Base-by-base conservation (phyloP, 2,113 vertebrate species). In the Passer montanus region DNA sequence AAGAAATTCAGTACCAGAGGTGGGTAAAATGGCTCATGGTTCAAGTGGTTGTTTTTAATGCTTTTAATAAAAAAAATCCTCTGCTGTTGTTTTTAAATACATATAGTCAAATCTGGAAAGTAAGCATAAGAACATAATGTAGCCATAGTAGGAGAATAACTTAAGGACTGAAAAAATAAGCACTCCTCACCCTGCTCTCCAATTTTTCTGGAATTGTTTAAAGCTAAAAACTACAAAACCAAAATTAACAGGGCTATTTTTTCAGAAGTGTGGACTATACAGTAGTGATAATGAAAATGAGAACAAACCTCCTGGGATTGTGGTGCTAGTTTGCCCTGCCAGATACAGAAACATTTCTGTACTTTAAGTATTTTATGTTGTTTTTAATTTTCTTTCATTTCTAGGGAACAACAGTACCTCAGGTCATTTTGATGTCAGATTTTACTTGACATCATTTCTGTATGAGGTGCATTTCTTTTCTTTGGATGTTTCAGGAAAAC, bases 361-460 rank as follows among this genome's bases (percentile, higher is more conserved):
- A 78, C 27, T 50, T 75, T 19, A 4, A 74, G 10, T 59, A 20
- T 44, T 76, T 77, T 17, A 33, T 68, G 39, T 82, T 50, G 47
- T 15, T 59, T 46, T 91, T 47, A 62, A 73, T 52, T 84, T 92
- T 39, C 20, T 86, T 72, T 87, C 18, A 49, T 75, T 85, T 95
- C 44, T 39, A 68, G 41, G 46, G 15, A 91, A 67, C 44, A 58
- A 43, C 26, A 64, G 15, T 59, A 53, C 27, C 33, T 72, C 24
- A 49, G 49, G 58, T 79, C 3, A 76, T 63, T 87, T 90, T 64
- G 64, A 43, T 74, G 35, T 77, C 55, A 87, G 31, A 86, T 23
- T 60, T 22, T 53, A 68, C 11, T 75, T 90, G 21, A 73, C 0
- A 3, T 75, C 2, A 72, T 85, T 87, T 87, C 67, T 80, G 17